These are phyloP conservation scores for Folsomia manolachei DNA, from an alignment of 2,888 invertebrate species.

Conservation along the genomic window DNA sequence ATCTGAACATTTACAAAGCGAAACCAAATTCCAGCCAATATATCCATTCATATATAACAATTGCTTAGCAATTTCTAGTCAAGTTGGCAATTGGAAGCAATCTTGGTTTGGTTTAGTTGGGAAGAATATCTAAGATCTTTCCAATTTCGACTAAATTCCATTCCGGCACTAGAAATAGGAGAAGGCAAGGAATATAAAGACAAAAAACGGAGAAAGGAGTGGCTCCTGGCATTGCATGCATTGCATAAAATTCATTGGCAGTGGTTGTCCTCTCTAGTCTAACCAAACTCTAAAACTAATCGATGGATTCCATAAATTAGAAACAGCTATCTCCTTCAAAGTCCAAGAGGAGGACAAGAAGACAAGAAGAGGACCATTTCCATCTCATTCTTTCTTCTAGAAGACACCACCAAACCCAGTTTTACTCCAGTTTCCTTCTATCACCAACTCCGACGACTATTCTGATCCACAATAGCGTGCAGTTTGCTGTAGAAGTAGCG, in stretches of 20 bases:
- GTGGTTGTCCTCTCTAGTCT: constrained; percentile 13
- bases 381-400: neutral
- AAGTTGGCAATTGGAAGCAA: neutral
- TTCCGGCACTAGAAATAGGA: neutral
- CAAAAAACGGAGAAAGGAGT: no score
- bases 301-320: constrained; percentile 33
- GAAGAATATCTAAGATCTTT: no score
- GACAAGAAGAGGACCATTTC: no score
- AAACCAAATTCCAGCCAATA: no score
- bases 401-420: neutral
- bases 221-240: no score
- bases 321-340: constrained; percentile 18
- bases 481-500: neutral
- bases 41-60: no score
- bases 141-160: no score
- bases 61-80: neutral
- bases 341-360: neutral
- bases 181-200: no score
- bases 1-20: no score
- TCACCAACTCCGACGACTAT: neutral
- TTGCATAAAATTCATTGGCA: neutral
- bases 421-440: neutral
- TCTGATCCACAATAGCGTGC: no score
- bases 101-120: no score
- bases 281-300: constrained; percentile 18